Conservation (phyloP, 2,113 vertebrate species). For the Riparia riparia region DNA sequence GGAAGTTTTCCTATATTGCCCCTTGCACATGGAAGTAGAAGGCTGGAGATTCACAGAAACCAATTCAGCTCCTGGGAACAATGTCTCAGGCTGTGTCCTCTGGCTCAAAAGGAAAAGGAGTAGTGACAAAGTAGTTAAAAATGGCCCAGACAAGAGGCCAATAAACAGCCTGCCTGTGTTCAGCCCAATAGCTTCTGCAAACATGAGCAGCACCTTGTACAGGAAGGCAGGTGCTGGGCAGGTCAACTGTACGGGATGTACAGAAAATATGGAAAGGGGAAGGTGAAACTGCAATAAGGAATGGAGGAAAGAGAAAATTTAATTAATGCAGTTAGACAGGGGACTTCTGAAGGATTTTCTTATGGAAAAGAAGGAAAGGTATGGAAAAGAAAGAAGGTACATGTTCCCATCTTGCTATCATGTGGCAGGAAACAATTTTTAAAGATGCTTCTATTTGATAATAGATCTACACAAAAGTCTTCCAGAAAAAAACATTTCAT, state of each 20-base stretch:
- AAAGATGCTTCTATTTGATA: neutral
- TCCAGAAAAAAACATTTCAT: neutral
- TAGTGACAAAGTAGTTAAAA: neutral
- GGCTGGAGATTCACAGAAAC: neutral
- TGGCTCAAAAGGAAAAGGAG: neutral
- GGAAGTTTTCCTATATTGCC: neutral
- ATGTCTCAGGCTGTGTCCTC: neutral
- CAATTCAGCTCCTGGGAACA: neutral
- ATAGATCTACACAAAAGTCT: neutral
- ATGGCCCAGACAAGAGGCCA: neutral
- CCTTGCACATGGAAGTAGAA: neutral
- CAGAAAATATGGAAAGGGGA: neutral
- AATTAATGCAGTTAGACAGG: neutral
- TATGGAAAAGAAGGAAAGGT: neutral
- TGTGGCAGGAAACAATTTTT: neutral
- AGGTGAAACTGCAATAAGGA: neutral
- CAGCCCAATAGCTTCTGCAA: neutral
- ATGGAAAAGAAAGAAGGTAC: neutral
- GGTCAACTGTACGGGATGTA: neutral
- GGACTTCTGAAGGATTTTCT: neutral
- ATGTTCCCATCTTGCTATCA: neutral
- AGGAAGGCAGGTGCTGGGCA: neutral
- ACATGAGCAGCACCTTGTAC: neutral
- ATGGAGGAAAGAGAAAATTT: neutral
- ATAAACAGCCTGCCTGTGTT: neutral